Percentiles rank a stretch among this genome's conserved stretches.
Conservation (phyloP, 2,113 vertebrate species). For the Mugil cephalus region DNA sequence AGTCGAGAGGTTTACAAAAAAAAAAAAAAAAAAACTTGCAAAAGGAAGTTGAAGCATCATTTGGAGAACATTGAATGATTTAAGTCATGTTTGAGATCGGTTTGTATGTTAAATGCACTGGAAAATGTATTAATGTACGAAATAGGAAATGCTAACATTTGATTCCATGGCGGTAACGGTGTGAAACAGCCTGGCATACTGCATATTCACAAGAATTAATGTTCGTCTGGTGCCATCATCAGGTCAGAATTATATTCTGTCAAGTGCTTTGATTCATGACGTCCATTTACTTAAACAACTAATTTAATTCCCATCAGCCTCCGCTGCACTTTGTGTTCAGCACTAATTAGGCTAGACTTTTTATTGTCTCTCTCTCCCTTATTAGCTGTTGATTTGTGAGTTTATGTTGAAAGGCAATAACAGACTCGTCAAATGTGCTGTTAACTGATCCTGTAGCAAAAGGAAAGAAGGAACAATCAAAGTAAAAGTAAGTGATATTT, state of each 20-base stretch:
- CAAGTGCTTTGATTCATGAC: neutral
- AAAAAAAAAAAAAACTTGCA: neutral
- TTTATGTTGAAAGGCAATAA: neutral
- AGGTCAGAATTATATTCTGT: neutral
- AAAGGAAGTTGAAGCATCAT: neutral
- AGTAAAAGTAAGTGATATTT: neutral
- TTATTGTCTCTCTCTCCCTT: neutral
- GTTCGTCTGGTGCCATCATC: conserved; percentile 1
- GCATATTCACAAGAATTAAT: neutral
- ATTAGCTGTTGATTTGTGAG: neutral
- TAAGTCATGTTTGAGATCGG: neutral
- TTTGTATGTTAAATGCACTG: neutral
- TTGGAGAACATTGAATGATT: neutral
- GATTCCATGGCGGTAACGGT: too few relatives aligned
- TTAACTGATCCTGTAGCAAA: neutral
- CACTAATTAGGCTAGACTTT: neutral
- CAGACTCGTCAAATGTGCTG: neutral
- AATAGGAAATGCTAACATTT: too few relatives aligned
- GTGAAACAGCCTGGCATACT: neutral
- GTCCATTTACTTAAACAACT: neutral
- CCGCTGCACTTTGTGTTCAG: neutral
- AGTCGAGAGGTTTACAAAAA: too few relatives aligned
- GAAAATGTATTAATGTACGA: too few relatives aligned
- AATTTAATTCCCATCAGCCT: neutral
- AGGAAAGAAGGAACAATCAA: too few relatives aligned